These are phyloP conservation scores for Ariolimax columbianus DNA, from an alignment of 2,888 invertebrate genomes.

Conservation along the genomic window DNA sequence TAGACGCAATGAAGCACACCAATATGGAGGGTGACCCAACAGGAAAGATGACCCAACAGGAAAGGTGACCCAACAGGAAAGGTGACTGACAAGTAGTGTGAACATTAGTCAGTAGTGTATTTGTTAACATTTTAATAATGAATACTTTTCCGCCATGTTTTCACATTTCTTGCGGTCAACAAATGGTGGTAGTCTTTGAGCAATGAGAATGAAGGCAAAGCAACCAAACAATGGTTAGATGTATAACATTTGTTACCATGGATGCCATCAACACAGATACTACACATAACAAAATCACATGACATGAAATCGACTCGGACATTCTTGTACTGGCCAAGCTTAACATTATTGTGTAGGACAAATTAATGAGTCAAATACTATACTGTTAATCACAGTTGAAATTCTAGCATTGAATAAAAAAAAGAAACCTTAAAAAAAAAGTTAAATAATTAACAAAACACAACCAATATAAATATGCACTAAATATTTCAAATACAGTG, in stretches of 20 bases:
- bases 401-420: no score
- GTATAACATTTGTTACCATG: neutral
- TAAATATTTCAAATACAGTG: no score
- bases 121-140: neutral
- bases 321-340: neutral
- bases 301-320: neutral
- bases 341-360: no score
- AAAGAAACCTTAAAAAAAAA: no score
- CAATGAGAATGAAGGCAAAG: conserved; percentile 10
- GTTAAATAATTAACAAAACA: no score
- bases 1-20: no score
- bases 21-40: no score
- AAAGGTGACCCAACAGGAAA: neutral
- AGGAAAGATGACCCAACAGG: no score
- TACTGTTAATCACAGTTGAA: no score
- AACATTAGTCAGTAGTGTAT: neutral
- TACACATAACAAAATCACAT: neutral
- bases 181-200: conserved; percentile 14
- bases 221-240: neutral
- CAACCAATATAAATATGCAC: no score
- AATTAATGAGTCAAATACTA: no score
- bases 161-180: neutral
- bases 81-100: neutral
- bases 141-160: neutral
- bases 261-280: neutral